Percentiles rank a stretch among this genome's conserved stretches.
phyloP scores from a whole-genome alignment of 2,888 invertebrate genomes.

The Drosophila tripunctata region DNA sequence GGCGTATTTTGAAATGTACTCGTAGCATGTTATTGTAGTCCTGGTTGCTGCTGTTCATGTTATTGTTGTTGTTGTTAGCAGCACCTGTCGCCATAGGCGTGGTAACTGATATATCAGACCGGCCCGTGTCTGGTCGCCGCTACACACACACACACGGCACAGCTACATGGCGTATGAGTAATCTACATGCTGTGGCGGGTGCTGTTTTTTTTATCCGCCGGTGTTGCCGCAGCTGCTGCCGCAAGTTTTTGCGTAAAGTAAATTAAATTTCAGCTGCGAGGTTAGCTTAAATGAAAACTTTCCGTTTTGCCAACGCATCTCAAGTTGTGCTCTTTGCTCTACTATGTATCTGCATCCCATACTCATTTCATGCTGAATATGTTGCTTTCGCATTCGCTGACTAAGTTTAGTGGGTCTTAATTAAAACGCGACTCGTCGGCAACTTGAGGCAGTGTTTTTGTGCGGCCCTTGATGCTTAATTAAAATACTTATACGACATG shows the following conservation, averaged over 20 bases:
- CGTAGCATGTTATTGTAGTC: conserved; percentile 13
- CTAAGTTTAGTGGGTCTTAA: conserved; percentile 73
- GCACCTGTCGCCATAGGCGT: conserved; percentile 70
- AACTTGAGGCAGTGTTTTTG: conserved; percentile 65
- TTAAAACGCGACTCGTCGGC: conserved; percentile 66
- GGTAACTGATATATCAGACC: conserved; percentile 61
- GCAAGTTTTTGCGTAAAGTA: conserved; percentile 71
- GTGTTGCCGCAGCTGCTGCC: conserved; percentile 61
- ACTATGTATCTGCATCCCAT: background rate
- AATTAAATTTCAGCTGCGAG: conserved; percentile 70
- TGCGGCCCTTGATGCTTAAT: conserved; percentile 75
- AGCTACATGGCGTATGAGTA: conserved; percentile 51
- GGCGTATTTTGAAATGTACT: conserved; percentile 25
- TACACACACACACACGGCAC: conserved; percentile 6
- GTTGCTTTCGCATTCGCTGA: conserved; percentile 23
- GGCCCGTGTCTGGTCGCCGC: conserved; percentile 5
- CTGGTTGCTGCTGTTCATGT: conserved; percentile 16
- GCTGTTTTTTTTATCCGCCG: conserved; percentile 12
- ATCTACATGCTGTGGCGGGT: conserved; percentile 37
- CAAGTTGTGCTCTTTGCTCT: conserved; percentile 8
- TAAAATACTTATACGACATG: conserved; percentile 80
- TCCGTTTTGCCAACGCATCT: conserved; percentile 45
- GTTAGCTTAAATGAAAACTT: conserved; percentile 76
- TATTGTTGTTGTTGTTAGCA: conserved; percentile 33
- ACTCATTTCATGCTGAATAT: background rate